Evolutionary conservation across 2,113 vertebrate species (phyloP).

Genomic region (Catharus fuscescens): DNA sequence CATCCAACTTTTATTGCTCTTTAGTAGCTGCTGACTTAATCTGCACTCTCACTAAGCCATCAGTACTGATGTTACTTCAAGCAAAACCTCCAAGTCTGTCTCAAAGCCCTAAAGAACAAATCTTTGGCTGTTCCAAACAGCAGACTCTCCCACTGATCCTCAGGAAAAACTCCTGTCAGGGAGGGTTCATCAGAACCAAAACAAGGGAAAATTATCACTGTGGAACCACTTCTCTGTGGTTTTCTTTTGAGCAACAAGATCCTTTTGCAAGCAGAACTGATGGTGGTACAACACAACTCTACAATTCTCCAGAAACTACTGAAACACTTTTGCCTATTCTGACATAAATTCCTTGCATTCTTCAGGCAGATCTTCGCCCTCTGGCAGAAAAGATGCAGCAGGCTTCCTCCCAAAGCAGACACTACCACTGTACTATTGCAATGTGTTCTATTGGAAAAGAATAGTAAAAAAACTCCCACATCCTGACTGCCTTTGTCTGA

Average conservation of each 20-base stretch:
- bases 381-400: not conserved
- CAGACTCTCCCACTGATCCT: not conserved
- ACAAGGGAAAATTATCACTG: not conserved
- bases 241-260: not conserved
- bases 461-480: not conserved
- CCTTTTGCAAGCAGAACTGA: not conserved
- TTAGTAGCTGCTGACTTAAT: not conserved
- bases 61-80: not conserved
- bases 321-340: not conserved
- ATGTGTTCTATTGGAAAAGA: not conserved
- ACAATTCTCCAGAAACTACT: not conserved
- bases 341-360: not conserved
- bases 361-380: not conserved
- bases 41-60: not conserved
- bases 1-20: not conserved
- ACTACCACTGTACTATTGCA: not conserved
- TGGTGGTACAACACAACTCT: rapidly evolving
- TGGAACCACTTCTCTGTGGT: not conserved
- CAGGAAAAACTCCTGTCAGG: not conserved
- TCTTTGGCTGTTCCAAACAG: not conserved
- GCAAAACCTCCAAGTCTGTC: not conserved
- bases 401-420: not conserved
- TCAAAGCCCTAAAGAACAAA: not conserved
- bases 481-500: not conserved
- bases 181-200: not conserved